These are phyloP conservation scores for Aplochiton taeniatus DNA, from an alignment of 2,797 vertebrate genomes.

Conservation along the genomic window DNA sequence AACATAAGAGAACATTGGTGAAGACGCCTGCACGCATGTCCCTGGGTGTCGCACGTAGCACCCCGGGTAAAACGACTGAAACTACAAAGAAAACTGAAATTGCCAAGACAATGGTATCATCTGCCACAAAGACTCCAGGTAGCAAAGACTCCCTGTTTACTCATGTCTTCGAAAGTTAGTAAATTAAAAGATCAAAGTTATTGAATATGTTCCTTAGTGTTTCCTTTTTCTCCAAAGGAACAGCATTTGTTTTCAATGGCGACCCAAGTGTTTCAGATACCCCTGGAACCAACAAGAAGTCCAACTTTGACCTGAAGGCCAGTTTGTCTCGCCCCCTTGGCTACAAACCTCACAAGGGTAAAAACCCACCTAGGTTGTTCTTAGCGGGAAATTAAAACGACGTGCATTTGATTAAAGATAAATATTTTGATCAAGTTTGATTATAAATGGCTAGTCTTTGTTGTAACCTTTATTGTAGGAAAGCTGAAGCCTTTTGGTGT, in stretches of 20 bases:
- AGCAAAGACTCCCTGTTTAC: constrained; percentile 6
- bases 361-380: background rate
- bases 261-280: constrained; percentile 66
- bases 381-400: too few relatives aligned
- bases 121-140: constrained; percentile 68
- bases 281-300: constrained; percentile 79
- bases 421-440: too few relatives aligned
- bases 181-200: background rate
- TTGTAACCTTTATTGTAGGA: constrained; percentile 65
- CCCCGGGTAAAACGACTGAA: constrained; percentile 49
- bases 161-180: background rate
- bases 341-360: constrained; percentile 93
- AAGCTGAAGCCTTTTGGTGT: constrained; percentile 87
- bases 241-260: constrained; percentile 79
- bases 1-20: constrained; percentile 82
- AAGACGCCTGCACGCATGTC: constrained; percentile 91
- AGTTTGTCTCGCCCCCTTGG: constrained; percentile 88
- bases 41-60: constrained; percentile 58
- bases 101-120: constrained; percentile 42
- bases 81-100: constrained; percentile 34
- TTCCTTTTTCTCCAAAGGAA: constrained; percentile 55
- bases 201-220: background rate
- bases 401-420: too few relatives aligned
- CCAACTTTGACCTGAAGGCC: constrained; percentile 87
- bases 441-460: background rate